These are phyloP conservation scores for Nannoperca australis DNA, from an alignment of 2,797 vertebrate genomes.

Conservation along the genomic window DNA sequence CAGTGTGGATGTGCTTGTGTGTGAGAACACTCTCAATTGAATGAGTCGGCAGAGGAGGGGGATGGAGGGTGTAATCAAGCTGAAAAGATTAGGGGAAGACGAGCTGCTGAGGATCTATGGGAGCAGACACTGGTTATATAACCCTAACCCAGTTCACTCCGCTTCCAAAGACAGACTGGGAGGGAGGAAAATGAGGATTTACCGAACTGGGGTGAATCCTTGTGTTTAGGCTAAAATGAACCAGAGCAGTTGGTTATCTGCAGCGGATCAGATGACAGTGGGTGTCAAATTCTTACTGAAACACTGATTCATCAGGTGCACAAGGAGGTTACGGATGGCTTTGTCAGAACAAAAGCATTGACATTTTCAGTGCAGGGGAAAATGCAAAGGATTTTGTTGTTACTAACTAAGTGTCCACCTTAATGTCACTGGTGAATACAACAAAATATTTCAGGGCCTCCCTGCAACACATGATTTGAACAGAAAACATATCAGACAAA, in stretches of 20 bases:
- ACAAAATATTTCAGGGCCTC: background rate
- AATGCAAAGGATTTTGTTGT: background rate
- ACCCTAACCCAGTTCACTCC: conserved; percentile 76
- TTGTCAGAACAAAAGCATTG: conserved; percentile 13
- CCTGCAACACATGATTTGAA: conserved; percentile 33
- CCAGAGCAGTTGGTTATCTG: conserved; percentile 22
- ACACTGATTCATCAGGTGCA: conserved; percentile 21
- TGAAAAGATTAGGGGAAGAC: conserved; percentile 85
- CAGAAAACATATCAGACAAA: conserved; percentile 30
- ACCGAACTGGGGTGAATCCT: conserved; percentile 50
- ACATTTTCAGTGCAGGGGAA: background rate
- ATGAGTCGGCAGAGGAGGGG: conserved; percentile 68
- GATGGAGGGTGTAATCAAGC: conserved; percentile 81
- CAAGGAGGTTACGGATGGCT: conserved; percentile 5
- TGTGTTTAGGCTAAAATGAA: conserved; percentile 46
- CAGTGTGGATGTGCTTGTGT: conserved; percentile 45
- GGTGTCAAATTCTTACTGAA: conserved; percentile 30
- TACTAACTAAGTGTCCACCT: background rate
- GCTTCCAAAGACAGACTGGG: conserved; percentile 61
- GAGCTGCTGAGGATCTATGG: conserved; percentile 79
- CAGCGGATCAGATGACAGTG: conserved; percentile 25
- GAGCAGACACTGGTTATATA: conserved; percentile 84
- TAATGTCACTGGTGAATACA: conserved; percentile 1
- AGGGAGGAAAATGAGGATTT: conserved; percentile 35
- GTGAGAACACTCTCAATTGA: conserved; percentile 62